Evolutionary conservation across 2,113 vertebrate genomes (phyloP).

Genomic region (Tychaedon coryphoeus): DNA sequence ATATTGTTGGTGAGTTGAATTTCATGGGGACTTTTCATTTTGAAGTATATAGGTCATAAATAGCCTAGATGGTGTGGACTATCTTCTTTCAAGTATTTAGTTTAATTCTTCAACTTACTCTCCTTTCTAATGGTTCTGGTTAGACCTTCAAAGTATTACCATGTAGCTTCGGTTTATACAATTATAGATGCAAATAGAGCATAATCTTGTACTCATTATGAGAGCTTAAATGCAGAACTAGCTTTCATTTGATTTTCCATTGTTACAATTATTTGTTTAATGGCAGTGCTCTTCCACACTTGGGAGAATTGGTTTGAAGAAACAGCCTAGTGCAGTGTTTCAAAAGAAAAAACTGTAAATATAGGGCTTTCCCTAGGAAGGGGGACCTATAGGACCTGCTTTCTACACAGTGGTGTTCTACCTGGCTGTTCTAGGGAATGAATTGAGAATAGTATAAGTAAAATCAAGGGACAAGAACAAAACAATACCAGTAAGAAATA

Average conservation of each 20-base stretch:
- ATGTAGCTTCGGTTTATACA: background rate
- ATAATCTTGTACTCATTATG: background rate
- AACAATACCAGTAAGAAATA: background rate
- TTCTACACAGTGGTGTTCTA: background rate
- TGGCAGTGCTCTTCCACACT: accelerated
- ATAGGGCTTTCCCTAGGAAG: background rate
- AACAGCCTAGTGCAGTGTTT: background rate
- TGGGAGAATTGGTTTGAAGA: background rate
- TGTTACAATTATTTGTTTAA: background rate
- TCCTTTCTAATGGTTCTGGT: background rate
- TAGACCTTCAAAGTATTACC: background rate
- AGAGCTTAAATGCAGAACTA: background rate
- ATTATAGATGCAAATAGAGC: background rate
- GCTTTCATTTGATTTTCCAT: background rate
- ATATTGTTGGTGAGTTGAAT: background rate
- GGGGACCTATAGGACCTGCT: background rate
- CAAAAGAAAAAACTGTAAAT: background rate
- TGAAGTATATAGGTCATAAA: background rate
- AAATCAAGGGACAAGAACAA: background rate
- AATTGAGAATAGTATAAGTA: background rate
- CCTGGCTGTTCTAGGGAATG: background rate
- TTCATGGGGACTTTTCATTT: background rate
- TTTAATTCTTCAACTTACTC: background rate
- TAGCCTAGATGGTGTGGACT: background rate
- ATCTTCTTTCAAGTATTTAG: background rate